A percentile compares a stretch with the other conserved stretches of the same genome.
Conservation (phyloP, 2,888 invertebrate species). For the Folsomia candida region DNA sequence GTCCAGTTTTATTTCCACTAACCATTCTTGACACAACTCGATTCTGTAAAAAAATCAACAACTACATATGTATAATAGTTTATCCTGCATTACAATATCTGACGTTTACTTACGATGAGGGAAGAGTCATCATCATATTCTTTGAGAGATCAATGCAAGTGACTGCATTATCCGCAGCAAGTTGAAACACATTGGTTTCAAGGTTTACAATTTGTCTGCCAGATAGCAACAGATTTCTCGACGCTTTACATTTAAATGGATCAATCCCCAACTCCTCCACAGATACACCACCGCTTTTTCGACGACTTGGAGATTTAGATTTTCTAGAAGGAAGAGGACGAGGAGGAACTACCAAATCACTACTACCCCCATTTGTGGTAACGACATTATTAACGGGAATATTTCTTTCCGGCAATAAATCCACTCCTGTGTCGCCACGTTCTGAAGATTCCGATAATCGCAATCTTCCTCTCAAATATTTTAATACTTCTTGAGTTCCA, state of each 20-base stretch:
- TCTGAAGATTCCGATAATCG: slow-evolving; percentile 22
- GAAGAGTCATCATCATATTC: slow-evolving; percentile 70
- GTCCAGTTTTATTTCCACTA: slow-evolving; percentile 62
- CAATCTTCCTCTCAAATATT: slow-evolving; percentile 58
- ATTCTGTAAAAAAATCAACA: slow-evolving; percentile 52
- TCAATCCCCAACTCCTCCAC: slow-evolving; percentile 42
- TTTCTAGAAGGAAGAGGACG: background rate
- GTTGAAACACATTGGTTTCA: slow-evolving; percentile 69
- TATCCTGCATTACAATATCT: background rate
- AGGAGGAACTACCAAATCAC: background rate
- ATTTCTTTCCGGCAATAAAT: background rate
- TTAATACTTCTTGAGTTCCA: slow-evolving; percentile 77
- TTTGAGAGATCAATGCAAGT: slow-evolving; percentile 76
- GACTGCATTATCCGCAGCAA: slow-evolving; percentile 70
- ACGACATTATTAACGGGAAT: background rate
- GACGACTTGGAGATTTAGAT: background rate
- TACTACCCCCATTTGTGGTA: background rate
- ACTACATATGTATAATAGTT: background rate
- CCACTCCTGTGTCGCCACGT: background rate
- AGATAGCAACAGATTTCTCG: slow-evolving; percentile 60
- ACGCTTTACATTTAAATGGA: slow-evolving; percentile 40
- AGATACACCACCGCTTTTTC: slow-evolving; percentile 27
- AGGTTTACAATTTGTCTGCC: slow-evolving; percentile 64
- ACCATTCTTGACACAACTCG: slow-evolving; percentile 52
- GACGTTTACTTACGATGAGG: slow-evolving; percentile 64